Percentiles rank a stretch among this genome's conserved stretches.
These are phyloP conservation scores for Hypomesus transpacificus DNA, from an alignment of 2,113 vertebrate genomes.

Conservation along the genomic window DNA sequence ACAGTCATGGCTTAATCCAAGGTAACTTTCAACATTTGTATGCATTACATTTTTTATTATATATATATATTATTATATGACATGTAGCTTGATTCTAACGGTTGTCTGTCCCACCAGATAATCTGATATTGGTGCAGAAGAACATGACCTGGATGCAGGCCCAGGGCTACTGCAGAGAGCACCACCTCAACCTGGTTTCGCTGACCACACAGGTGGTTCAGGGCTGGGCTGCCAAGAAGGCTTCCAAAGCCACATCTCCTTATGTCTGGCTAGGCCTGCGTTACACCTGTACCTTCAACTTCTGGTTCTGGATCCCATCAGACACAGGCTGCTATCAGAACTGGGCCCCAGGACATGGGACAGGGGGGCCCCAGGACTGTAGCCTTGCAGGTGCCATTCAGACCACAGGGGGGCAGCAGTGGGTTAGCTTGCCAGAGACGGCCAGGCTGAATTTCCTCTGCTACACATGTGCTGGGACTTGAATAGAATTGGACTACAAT, in stretches of 20 bases:
- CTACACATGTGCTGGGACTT: slow-evolving; percentile 21
- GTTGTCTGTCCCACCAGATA: slow-evolving; percentile 35
- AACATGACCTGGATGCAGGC: slow-evolving; percentile 65
- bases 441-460: slow-evolving; percentile 64
- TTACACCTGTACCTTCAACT: slow-evolving; percentile 56
- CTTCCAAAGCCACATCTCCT: slow-evolving; percentile 38
- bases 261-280: slow-evolving; percentile 63
- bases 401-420: slow-evolving; percentile 66
- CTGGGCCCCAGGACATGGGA: slow-evolving; percentile 55
- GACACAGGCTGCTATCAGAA: slow-evolving; percentile 56
- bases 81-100: background rate
- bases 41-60: background rate
- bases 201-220: slow-evolving; percentile 47
- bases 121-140: slow-evolving; percentile 52
- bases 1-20: slow-evolving; percentile 13
- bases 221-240: slow-evolving; percentile 28
- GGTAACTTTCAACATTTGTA: slow-evolving; percentile 29
- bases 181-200: slow-evolving; percentile 55
- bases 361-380: slow-evolving; percentile 33
- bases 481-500: background rate
- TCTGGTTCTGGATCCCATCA: slow-evolving; percentile 65
- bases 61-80: background rate
- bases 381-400: slow-evolving; percentile 53
- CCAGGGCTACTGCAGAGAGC: slow-evolving; percentile 58
- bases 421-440: slow-evolving; percentile 53